These are phyloP conservation scores for Nasonia longicornis DNA, from an alignment of 1,140 invertebrate species.

Conservation along the genomic window DNA sequence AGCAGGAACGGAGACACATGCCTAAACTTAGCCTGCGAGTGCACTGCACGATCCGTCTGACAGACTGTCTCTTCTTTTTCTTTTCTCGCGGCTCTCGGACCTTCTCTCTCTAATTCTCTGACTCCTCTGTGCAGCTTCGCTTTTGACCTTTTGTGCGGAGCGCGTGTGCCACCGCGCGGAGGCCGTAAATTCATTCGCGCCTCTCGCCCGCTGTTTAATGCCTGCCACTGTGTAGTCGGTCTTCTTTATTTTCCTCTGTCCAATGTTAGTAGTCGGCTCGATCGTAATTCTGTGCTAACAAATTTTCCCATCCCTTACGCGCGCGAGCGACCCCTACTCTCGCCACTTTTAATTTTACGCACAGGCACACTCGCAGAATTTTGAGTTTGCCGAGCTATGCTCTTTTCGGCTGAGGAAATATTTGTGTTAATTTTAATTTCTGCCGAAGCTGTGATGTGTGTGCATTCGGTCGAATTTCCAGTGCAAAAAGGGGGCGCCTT, in stretches of 20 bases:
- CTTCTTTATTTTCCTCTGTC: slow-evolving; percentile 8
- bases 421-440: neutral
- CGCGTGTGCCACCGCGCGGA: neutral
- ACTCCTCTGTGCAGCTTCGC: neutral
- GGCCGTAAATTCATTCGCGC: slow-evolving; percentile 11
- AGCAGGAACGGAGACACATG: slow-evolving; percentile 12
- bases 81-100: neutral
- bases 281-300: neutral
- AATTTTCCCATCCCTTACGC: neutral
- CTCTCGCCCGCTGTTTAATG: neutral
- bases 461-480: neutral
- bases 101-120: slow-evolving; percentile 4
- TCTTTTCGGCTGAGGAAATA: neutral
- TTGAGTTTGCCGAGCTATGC: neutral
- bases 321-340: too few species aligned
- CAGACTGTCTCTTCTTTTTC: neutral
- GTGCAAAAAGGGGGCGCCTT: neutral
- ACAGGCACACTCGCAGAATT: neutral
- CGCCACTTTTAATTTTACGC: neutral
- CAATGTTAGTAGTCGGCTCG: neutral
- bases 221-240: neutral
- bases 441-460: too few species aligned
- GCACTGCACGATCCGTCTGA: neutral
- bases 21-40: slow-evolving; percentile 53
- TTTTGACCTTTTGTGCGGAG: neutral